A percentile compares a stretch with the other conserved stretches of the same genome.
phyloP scores from a whole-genome alignment of 1,140 invertebrate species.

The Subanguina moxae region DNA sequence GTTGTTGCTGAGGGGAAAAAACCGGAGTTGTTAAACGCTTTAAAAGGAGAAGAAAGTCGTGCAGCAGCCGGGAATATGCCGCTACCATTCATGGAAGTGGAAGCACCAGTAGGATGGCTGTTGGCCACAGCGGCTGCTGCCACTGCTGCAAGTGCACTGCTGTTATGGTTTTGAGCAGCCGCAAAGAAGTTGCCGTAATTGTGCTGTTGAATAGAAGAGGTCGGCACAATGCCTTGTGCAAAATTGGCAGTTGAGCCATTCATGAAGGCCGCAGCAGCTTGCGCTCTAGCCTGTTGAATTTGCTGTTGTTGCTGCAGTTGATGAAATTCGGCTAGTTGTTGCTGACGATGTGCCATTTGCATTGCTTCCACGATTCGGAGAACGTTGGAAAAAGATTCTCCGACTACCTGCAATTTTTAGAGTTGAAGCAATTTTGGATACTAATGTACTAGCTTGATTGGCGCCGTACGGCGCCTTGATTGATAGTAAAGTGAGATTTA shows the following conservation, averaged over 20 bases:
- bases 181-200: conserved; percentile 14
- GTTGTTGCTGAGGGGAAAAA: conserved; percentile 8
- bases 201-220: conserved; percentile 12
- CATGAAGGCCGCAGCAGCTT: conserved; percentile 6
- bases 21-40: not conserved
- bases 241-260: not conserved
- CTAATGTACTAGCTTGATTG: not conserved
- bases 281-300: not conserved
- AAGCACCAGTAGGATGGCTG: conserved; percentile 3
- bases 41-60: not conserved
- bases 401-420: not conserved
- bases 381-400: conserved; percentile 21
- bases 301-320: conserved; percentile 4
- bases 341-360: conserved; percentile 15
- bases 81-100: conserved; percentile 16
- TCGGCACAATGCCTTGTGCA: conserved; percentile 13
- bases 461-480: too few species aligned
- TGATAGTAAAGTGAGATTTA: too few species aligned
- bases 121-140: conserved; percentile 13
- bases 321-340: conserved; percentile 13
- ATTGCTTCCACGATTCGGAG: conserved; percentile 13
- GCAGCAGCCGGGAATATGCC: conserved; percentile 8
- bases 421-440: not conserved
- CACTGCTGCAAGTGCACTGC: conserved; percentile 23
- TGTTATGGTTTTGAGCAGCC: conserved; percentile 8